Evolutionary conservation across 1,140 invertebrate genomes (phyloP), one percentile per base, ranked within the genome.

Genomic region (Portunus trituberculatus): DNA sequence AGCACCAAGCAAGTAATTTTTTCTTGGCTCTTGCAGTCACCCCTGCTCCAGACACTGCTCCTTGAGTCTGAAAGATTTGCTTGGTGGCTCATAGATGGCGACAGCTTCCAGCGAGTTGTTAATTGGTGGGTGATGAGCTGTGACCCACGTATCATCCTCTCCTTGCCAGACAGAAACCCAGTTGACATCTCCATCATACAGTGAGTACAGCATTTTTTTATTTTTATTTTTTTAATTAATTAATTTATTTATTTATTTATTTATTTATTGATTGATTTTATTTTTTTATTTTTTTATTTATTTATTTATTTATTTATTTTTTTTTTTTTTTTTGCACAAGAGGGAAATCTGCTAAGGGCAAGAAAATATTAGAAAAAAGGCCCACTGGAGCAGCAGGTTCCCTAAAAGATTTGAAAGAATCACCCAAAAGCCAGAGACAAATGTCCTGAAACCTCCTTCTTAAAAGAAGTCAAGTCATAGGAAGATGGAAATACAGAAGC

Each of bases 101-200:
- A 97, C 14, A 97, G 97, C 39, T 98, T 98, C 96, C 98, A 98
- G 96, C 97, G 98, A 91, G 97, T 98, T 29, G 97, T 98, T 92
- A 98, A 98, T 96, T 98, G 98, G 98, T 98, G 98, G 95, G 97
- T 98, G 2, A 98, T 98, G 97, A 98, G 98, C 88, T 98, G 98
- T 97, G 98, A 98, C 97, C 98, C 98, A 0, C 97, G 97, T 93
- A 98, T 98, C 95, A 97, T 98, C 52, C 97, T 98, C 3, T 96
- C 96, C 96, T 96, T 97, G 67, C 97, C 97, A 95, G 97, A 96
- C 94, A 97, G 97, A 88, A 97, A 97, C 97, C 97, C 96, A 67
- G 97, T 97, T 95, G 97, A 98, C 94, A 96, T 96, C 29, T 97
- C 97, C 28, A 96, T 97, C 31, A 97, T 98, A 52, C 97, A 97